These are phyloP conservation scores for Carcina quercana DNA, from an alignment of 2,888 invertebrate genomes.

Conservation along the genomic window DNA sequence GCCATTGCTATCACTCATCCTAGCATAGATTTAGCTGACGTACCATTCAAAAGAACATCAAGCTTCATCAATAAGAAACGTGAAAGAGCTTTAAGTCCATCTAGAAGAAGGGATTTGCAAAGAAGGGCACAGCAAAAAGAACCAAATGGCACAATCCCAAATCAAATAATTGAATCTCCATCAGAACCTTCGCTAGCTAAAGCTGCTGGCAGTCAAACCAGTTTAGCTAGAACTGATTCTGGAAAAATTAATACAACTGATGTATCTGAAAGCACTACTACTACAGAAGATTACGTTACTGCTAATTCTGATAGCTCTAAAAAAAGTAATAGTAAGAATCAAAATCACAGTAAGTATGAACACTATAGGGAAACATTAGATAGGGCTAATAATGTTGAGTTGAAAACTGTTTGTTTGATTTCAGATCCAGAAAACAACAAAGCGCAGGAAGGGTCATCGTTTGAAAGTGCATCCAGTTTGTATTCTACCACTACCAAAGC, in stretches of 20 bases:
- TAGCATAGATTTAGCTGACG: slow-evolving; percentile 62
- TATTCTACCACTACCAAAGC: slow-evolving; percentile 85
- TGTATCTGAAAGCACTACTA: slow-evolving; percentile 90
- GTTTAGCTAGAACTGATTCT: slow-evolving; percentile 81
- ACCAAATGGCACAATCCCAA: slow-evolving; percentile 55
- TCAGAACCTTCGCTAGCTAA: slow-evolving; percentile 47
- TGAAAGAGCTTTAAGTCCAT: slow-evolving; percentile 67
- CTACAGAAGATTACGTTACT: slow-evolving; percentile 90
- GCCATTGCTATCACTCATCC: slow-evolving; percentile 76
- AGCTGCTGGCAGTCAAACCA: slow-evolving; percentile 52
- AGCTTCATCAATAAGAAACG: slow-evolving; percentile 69
- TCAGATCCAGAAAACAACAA: slow-evolving; percentile 75
- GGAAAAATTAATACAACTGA: slow-evolving; percentile 83
- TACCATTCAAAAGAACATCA: slow-evolving; percentile 63
- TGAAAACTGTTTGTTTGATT: slow-evolving; percentile 20
- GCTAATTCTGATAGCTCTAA: slow-evolving; percentile 86
- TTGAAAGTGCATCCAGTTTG: slow-evolving; percentile 88
- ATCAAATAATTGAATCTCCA: slow-evolving; percentile 52
- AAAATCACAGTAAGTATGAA: slow-evolving; percentile 60
- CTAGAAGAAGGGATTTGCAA: slow-evolving; percentile 63
- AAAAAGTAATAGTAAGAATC: slow-evolving; percentile 69
- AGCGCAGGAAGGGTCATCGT: slow-evolving; percentile 85
- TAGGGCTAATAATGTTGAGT: slow-evolving; percentile 1
- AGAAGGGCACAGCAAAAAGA: slow-evolving; percentile 54
- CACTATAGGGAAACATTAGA: no score